Evolutionary conservation across 2,888 invertebrate species (phyloP).

Genomic region (Melikaiella ostensackeni): DNA sequence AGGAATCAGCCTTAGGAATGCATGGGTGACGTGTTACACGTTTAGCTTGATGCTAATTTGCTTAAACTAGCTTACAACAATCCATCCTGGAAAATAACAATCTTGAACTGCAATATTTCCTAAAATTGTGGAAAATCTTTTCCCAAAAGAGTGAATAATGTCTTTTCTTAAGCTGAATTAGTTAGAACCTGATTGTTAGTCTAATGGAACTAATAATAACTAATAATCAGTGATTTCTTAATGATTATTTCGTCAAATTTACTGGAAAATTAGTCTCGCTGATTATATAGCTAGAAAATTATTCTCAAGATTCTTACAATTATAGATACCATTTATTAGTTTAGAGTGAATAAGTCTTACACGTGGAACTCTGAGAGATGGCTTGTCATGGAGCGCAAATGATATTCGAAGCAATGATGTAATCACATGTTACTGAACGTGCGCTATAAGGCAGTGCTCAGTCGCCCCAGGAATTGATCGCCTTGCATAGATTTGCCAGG

Average conservation of each 20-base stretch:
- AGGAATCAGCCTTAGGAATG: slow-evolving; percentile 28
- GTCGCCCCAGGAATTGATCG: slow-evolving; percentile 17
- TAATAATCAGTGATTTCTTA: too few species aligned
- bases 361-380: slow-evolving; percentile 30
- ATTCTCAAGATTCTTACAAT: neutral
- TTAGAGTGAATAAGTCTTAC: neutral
- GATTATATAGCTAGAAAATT: too few species aligned
- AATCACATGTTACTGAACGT: slow-evolving; percentile 35
- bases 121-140: too few species aligned
- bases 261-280: too few species aligned
- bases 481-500: too few species aligned
- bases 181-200: too few species aligned
- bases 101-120: too few species aligned
- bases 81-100: too few species aligned
- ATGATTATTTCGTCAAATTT: too few species aligned
- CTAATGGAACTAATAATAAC: too few species aligned
- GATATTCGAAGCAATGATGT: slow-evolving; percentile 37
- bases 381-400: slow-evolving; percentile 13
- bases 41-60: neutral
- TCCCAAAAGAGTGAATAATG: too few species aligned
- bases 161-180: too few species aligned
- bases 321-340: neutral
- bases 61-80: neutral
- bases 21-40: slow-evolving; percentile 11
- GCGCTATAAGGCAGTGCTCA: slow-evolving; percentile 20